Evolutionary conservation across 2,888 invertebrate species (phyloP), one percentile per base, ranked within the genome.

Genomic region (Leptarthrus brevirostris): DNA sequence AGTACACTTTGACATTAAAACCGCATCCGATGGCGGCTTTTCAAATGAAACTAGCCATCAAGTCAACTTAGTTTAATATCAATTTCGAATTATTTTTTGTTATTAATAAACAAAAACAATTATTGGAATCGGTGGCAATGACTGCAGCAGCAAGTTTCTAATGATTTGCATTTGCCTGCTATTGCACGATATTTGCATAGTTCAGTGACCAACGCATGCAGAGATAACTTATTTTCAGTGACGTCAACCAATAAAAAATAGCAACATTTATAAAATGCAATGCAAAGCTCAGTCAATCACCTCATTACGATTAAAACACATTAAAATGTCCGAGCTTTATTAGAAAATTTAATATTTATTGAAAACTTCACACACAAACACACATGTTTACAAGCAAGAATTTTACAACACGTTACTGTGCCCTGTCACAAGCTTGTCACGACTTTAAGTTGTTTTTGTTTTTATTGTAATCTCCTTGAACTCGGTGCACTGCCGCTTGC

Each of bases 141-240:
- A 64, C 40, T 44, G 64, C 47, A 14, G 24, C 64, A 44, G 40
- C 20, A 18, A 30, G 20, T 69, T 69, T 69, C 49, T 30, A 52
- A 69, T 36, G 22, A 69, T 69, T 69, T 30, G 36, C 69, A 69
- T 52, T 52, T 69, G 22, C 64, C 18, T 24, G 16, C 52, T 49
- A 24, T 30, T 69, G 69, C 69, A 69, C 30, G 22, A 34, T 22
- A 69, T 69, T 52, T 69, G 69, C 69, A 69, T 69, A 69, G 69
- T 69, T 69, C 69, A 69, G 30, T 69, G 69, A 69, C 69, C 69
- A 69, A 22, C 34, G 52, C 20, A 8, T 44, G 34, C 8, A 30
- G 47, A 44, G 69, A 69, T 69, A 69, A 69, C 52, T 26, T 44
- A 69, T 34, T 66, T 66, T 66, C 24, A 34, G 8, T 52, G 30